A percentile compares a stretch with the other conserved stretches of the same genome.
These are phyloP conservation scores for Ectropis grisescens DNA, from an alignment of 1,140 invertebrate species.

Conservation along the genomic window DNA sequence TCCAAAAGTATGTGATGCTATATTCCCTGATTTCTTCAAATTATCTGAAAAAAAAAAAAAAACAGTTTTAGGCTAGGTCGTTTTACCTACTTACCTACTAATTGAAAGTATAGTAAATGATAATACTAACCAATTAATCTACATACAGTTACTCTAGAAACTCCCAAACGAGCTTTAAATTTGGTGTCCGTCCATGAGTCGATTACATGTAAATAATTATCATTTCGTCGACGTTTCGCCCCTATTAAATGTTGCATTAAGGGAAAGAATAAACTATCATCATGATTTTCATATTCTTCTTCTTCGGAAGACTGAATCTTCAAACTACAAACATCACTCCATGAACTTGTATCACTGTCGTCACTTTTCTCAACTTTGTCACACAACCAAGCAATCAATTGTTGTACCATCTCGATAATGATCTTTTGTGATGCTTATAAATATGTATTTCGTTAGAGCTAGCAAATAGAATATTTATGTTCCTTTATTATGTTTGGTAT, in stretches of 20 bases:
- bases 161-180: slow-evolving; percentile 31
- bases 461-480: no score
- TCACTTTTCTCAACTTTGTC: no score
- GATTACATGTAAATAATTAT: slow-evolving; percentile 40
- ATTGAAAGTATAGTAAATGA: no score
- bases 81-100: no score
- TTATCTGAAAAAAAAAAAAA: slow-evolving; percentile 33
- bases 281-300: slow-evolving; percentile 21
- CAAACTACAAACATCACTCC: slow-evolving; percentile 27
- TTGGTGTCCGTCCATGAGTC: slow-evolving; percentile 37
- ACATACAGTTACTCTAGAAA: slow-evolving; percentile 29
- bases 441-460: no score
- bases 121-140: slow-evolving; percentile 35
- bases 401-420: no score
- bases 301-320: slow-evolving; percentile 25
- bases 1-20: slow-evolving; percentile 44
- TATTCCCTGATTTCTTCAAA: slow-evolving; percentile 34
- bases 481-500: no score
- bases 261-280: slow-evolving; percentile 39
- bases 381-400: no score
- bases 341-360: slow-evolving; percentile 31
- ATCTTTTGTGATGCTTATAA: no score
- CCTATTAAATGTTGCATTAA: slow-evolving; percentile 40
- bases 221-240: slow-evolving; percentile 27
- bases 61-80: no score